A percentile compares a stretch with the other conserved stretches of the same genome.
These are phyloP conservation scores for Drosophila bocqueti DNA, from an alignment of 1,140 invertebrate genomes.

Conservation along the genomic window DNA sequence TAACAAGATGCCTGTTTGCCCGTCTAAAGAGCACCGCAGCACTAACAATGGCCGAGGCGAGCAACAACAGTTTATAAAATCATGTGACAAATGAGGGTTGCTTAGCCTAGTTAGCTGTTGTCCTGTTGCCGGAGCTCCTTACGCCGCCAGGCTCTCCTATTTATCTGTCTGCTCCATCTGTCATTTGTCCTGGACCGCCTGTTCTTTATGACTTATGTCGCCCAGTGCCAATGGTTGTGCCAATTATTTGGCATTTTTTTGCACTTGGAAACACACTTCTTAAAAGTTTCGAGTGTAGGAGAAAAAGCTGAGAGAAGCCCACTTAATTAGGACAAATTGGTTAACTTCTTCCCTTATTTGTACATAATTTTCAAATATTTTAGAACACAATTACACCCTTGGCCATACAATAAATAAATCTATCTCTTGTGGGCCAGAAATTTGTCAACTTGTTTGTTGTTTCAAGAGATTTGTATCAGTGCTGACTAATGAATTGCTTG, in stretches of 20 bases:
- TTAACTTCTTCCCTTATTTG: neutral
- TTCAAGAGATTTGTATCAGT: constrained; percentile 10
- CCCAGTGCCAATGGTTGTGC: constrained; percentile 40
- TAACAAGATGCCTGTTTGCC: constrained; percentile 50
- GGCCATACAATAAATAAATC: constrained; percentile 1
- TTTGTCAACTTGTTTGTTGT: constrained; percentile 3
- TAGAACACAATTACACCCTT: neutral
- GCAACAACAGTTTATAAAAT: constrained; percentile 77
- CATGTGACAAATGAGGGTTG: constrained; percentile 79
- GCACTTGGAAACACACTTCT: neutral
- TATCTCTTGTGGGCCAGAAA: neutral
- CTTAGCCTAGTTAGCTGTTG: constrained; percentile 63
- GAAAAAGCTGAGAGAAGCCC: neutral
- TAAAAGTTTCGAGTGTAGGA: neutral
- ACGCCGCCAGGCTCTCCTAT: constrained; percentile 24
- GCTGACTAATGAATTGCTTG: constrained; percentile 16
- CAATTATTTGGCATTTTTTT: constrained; percentile 34
- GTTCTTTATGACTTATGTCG: constrained; percentile 53
- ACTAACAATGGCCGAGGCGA: constrained; percentile 38
- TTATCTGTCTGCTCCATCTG: constrained; percentile 53
- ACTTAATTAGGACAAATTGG: neutral
- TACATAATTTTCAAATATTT: neutral
- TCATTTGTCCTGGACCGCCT: constrained; percentile 49
- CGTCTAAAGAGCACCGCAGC: constrained; percentile 21
- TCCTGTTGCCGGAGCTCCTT: neutral